A percentile compares a stretch with the other conserved stretches of the same genome.
Conservation (phyloP, 2,113 vertebrate species). For the rat (Rattus norvegicus) region DNA sequence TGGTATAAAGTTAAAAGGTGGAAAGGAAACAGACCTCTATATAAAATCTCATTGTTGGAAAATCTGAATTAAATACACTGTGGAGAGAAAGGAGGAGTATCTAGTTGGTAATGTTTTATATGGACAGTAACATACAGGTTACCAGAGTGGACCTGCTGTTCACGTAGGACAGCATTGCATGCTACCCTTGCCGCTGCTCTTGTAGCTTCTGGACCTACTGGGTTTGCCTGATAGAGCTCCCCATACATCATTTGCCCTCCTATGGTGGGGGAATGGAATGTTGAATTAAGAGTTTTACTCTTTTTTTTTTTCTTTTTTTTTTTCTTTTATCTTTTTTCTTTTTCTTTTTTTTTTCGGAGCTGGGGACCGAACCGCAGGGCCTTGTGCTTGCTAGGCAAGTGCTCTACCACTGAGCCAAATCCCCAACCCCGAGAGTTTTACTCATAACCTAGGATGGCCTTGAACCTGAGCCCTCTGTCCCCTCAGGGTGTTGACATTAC, state of each 20-base stretch:
- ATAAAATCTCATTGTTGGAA: neutral
- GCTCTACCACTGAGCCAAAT: no score
- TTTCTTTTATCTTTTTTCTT: no score
- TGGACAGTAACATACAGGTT: neutral
- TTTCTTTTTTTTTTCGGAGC: no score
- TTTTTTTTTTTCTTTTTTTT: no score
- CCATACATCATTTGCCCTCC: neutral
- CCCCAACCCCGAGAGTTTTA: neutral
- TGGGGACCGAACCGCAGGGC: no score
- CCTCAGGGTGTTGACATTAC: neutral
- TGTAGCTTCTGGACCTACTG: neutral
- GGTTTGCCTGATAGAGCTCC: no score
- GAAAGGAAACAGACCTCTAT: neutral
- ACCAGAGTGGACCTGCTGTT: neutral
- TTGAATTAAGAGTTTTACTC: neutral
- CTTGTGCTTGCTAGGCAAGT: no score
- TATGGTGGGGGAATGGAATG: neutral
- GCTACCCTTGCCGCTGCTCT: no score
- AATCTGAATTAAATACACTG: constrained; percentile 13
- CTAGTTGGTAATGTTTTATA: neutral
- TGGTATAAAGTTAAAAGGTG: neutral
- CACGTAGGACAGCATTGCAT: fast-evolving
- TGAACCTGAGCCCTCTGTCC: neutral
- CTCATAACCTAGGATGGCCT: neutral
- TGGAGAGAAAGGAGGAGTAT: constrained; percentile 20